These are phyloP conservation scores for Pseudococcus jackbeardsleyi DNA, from an alignment of 2,888 invertebrate genomes.

Conservation along the genomic window DNA sequence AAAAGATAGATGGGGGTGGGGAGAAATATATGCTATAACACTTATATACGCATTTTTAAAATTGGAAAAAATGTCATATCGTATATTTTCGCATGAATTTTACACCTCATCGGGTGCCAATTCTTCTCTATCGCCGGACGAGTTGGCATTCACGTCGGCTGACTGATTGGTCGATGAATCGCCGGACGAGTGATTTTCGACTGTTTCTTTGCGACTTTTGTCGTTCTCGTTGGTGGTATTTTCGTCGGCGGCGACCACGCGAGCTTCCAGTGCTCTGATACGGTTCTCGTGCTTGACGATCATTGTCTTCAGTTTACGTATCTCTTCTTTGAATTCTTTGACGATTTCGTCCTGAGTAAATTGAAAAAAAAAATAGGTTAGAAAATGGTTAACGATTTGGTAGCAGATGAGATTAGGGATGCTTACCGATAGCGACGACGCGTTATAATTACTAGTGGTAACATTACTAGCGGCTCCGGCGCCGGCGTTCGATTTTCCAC, in stretches of 20 bases:
- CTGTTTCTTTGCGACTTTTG: slow-evolving; percentile 67
- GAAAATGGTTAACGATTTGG: not conserved
- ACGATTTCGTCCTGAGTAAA: slow-evolving; percentile 80
- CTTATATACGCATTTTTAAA: slow-evolving; percentile 27
- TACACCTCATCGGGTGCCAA: slow-evolving; percentile 70
- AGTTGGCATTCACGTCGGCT: slow-evolving; percentile 66
- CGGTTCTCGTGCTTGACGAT: slow-evolving; percentile 94
- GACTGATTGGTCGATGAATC: slow-evolving; percentile 65
- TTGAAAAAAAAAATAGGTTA: not conserved
- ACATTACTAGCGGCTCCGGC: slow-evolving; percentile 59
- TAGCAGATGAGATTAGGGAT: not conserved
- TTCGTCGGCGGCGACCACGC: slow-evolving; percentile 69
- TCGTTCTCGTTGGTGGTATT: slow-evolving; percentile 71
- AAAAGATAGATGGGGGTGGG: not conserved
- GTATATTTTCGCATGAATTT: slow-evolving; percentile 47
- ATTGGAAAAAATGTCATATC: slow-evolving; percentile 30
- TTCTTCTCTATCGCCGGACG: slow-evolving; percentile 67
- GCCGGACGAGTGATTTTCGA: slow-evolving; percentile 58
- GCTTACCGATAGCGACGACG: slow-evolving; percentile 65
- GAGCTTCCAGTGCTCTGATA: slow-evolving; percentile 83
- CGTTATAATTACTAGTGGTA: slow-evolving; percentile 62
- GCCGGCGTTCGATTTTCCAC: slow-evolving; percentile 5
- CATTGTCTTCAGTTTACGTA: slow-evolving; percentile 92
- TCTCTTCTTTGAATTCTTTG: slow-evolving; percentile 89
- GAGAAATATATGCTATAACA: slow-evolving; percentile 39